These are phyloP conservation scores for Sarcophaga caerulescens DNA, from an alignment of 2,888 invertebrate species.

Conservation along the genomic window DNA sequence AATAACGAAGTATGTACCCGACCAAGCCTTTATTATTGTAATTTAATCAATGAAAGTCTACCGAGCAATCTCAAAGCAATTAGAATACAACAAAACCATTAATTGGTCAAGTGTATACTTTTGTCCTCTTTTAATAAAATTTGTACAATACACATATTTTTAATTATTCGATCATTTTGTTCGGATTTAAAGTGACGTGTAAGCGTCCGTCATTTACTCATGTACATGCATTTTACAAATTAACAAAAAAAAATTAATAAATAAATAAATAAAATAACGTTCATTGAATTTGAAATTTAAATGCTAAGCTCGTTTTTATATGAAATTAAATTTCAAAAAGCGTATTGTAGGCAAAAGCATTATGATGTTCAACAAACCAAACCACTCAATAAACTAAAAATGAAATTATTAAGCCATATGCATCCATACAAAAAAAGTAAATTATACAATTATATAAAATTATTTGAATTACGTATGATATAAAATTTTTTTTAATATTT, in stretches of 20 bases:
- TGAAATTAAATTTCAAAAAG: slow-evolving; percentile 59
- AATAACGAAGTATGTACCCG: slow-evolving; percentile 32
- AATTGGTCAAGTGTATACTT: slow-evolving; percentile 55
- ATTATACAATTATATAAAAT: too few species aligned
- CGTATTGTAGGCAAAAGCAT: slow-evolving; percentile 52
- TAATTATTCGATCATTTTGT: neutral
- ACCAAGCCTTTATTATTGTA: slow-evolving; percentile 47
- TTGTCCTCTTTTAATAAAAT: slow-evolving; percentile 22
- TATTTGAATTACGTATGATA: too few species aligned
- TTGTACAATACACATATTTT: neutral
- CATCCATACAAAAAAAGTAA: neutral
- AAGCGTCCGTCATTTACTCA: slow-evolving; percentile 45
- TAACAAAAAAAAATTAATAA: neutral
- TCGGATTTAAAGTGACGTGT: slow-evolving; percentile 35
- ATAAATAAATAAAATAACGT: slow-evolving; percentile 19
- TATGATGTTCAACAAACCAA: slow-evolving; percentile 22
- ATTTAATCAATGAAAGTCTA: slow-evolving; percentile 53
- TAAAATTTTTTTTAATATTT: too few species aligned
- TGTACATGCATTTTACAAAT: neutral
- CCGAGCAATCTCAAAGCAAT: slow-evolving; percentile 33
- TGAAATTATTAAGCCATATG: neutral
- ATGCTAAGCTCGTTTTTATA: slow-evolving; percentile 55
- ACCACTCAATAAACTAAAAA: slow-evolving; percentile 25
- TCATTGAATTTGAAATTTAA: slow-evolving; percentile 54
- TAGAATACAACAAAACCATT: slow-evolving; percentile 30